Percentiles rank a stretch among this genome's conserved stretches.
Evolutionary conservation across 2,797 vertebrate genomes (phyloP).

Genomic region (Poeciliopsis gracilis): DNA sequence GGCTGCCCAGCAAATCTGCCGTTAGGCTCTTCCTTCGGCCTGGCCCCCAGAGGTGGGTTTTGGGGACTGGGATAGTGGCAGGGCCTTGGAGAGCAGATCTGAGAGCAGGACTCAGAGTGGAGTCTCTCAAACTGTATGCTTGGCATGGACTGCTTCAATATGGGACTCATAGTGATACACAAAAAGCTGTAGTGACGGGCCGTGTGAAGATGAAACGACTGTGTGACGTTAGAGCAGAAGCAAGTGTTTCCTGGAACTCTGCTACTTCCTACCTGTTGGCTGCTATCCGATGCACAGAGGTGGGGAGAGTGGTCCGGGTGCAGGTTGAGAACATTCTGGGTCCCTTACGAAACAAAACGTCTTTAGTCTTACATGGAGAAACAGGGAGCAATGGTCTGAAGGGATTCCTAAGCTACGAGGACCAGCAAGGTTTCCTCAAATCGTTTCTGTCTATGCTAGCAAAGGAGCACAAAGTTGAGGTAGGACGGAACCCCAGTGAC

Average conservation of each 20-base stretch:
- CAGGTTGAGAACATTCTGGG: slow-evolving; percentile 25
- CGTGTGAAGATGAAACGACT: slow-evolving; percentile 47
- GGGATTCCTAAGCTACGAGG: slow-evolving; percentile 46
- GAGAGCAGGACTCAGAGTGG: slow-evolving; percentile 52
- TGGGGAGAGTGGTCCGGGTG: slow-evolving; percentile 51
- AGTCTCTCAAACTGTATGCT: slow-evolving; percentile 51
- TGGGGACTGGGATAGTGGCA: slow-evolving; percentile 24
- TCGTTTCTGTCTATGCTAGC: slow-evolving; percentile 30
- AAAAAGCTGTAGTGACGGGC: slow-evolving; percentile 41
- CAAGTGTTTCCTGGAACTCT: slow-evolving; percentile 37
- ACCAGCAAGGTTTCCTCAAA: slow-evolving; percentile 43
- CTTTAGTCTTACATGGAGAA: slow-evolving; percentile 44
- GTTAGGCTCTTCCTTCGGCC: slow-evolving; percentile 52
- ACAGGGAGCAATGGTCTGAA: slow-evolving; percentile 36
- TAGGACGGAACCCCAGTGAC: slow-evolving; percentile 45
- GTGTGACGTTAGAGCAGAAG: slow-evolving; percentile 60
- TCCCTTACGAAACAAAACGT: slow-evolving; percentile 14
- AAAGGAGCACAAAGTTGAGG: slow-evolving; percentile 35
- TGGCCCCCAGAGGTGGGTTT: slow-evolving; percentile 43
- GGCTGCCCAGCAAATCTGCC: slow-evolving; percentile 37
- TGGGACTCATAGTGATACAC: background rate
- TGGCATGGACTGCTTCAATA: slow-evolving; percentile 49
- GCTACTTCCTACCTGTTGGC: slow-evolving; percentile 44
- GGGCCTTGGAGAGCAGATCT: slow-evolving; percentile 35
- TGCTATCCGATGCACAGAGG: slow-evolving; percentile 50